Percentiles rank a stretch among this genome's conserved stretches.
Evolutionary conservation across 2,113 vertebrate genomes (phyloP).

Genomic region (Agelaius tricolor): DNA sequence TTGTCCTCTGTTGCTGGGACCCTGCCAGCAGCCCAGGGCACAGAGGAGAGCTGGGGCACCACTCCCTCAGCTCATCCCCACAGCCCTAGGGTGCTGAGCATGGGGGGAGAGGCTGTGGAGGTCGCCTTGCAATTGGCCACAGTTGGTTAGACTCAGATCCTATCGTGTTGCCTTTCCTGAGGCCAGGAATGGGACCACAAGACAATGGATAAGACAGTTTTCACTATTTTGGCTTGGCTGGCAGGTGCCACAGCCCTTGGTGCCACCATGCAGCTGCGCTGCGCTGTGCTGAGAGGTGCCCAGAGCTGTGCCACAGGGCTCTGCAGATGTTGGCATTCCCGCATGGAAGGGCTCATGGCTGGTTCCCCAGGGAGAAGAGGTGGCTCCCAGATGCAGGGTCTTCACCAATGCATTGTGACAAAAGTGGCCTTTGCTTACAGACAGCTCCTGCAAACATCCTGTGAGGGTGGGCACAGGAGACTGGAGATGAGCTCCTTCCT

Average conservation of each 20-base stretch:
- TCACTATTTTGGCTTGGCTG: neutral
- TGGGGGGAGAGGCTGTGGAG: neutral
- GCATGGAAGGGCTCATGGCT: fast-evolving
- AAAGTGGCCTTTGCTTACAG: neutral
- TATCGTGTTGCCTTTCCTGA: neutral
- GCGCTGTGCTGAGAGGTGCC: neutral
- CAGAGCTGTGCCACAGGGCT: neutral
- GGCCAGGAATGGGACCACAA: neutral
- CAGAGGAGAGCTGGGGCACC: neutral
- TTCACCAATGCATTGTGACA: fast-evolving
- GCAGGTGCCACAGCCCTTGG: neutral
- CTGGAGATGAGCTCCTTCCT: neutral
- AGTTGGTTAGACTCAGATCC: neutral
- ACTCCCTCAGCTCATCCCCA: neutral
- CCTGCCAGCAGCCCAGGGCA: neutral
- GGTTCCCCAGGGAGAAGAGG: neutral
- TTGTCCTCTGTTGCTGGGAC: neutral
- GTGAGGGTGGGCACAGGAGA: fast-evolving
- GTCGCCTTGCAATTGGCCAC: neutral
- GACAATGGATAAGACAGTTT: neutral
- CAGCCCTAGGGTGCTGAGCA: fast-evolving
- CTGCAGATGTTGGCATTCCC: fast-evolving
- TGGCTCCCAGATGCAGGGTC: neutral
- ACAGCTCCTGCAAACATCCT: fast-evolving
- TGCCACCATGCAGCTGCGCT: neutral